These are phyloP conservation scores for Elanoides forficatus DNA, from an alignment of 2,113 vertebrate species.

Conservation along the genomic window DNA sequence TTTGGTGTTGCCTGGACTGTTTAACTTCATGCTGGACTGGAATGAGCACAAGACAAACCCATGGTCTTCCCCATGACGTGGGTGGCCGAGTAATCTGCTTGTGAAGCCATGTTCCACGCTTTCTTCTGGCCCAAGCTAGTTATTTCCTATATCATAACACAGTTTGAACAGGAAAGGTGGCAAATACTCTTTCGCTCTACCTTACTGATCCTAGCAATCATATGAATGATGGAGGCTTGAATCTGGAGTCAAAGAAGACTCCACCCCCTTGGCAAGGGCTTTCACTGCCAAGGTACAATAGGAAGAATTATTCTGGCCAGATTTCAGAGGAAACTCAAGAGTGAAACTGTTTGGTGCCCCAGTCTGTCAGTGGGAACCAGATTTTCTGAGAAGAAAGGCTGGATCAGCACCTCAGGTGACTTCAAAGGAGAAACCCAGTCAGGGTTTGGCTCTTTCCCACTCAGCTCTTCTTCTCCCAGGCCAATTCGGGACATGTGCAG, in stretches of 20 bases:
- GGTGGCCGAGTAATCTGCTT: not conserved
- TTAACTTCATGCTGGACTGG: not conserved
- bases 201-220: not conserved
- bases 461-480: not conserved
- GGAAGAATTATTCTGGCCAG: not conserved
- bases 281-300: not conserved
- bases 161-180: not conserved
- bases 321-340: not conserved
- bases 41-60: not conserved
- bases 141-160: not conserved
- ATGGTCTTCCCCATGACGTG: not conserved
- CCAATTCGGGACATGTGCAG: not conserved
- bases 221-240: rapidly evolving
- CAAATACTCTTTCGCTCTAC: not conserved
- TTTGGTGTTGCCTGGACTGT: not conserved
- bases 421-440: not conserved
- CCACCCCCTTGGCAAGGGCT: not conserved
- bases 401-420: not conserved
- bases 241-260: not conserved
- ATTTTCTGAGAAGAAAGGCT: not conserved
- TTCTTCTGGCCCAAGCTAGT: not conserved
- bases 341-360: not conserved
- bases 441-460: not conserved
- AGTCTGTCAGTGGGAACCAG: rapidly evolving
- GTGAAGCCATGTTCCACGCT: rapidly evolving